Percentiles rank a stretch among this genome's conserved stretches.
Evolutionary conservation across 2,113 vertebrate genomes (phyloP).

Genomic region (Plestiodon gilberti): DNA sequence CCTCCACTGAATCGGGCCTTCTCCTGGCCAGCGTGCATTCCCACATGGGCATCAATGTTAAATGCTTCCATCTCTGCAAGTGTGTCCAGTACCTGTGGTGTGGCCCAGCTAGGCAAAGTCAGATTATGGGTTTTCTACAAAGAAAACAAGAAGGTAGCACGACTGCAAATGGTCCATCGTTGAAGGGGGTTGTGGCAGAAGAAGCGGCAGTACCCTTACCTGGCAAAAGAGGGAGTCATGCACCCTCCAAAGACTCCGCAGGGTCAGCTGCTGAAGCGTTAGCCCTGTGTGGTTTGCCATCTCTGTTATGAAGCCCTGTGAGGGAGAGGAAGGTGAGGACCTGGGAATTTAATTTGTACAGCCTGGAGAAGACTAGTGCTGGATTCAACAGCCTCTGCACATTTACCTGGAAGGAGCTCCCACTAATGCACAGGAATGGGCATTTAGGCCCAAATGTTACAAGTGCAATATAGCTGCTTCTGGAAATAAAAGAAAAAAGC

Average conservation of each 20-base stretch:
- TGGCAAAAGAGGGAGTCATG: constrained; percentile 70
- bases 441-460: background rate
- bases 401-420: background rate
- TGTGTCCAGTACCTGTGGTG: constrained; percentile 75
- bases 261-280: constrained; percentile 57
- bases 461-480: background rate
- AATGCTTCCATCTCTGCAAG: constrained; percentile 79
- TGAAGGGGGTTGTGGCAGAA: background rate
- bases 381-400: background rate
- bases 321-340: background rate
- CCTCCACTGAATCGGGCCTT: constrained; percentile 84
- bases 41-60: constrained; percentile 78
- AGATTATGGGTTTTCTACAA: constrained; percentile 76
- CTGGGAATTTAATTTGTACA: background rate
- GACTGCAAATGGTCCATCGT: background rate
- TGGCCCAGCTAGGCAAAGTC: constrained; percentile 82
- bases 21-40: constrained; percentile 75
- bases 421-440: background rate
- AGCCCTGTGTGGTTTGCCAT: constrained; percentile 72
- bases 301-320: constrained; percentile 64
- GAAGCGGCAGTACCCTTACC: constrained; percentile 50
- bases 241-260: constrained; percentile 67
- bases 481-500: no score
- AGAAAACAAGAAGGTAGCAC: background rate
- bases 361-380: background rate